Evolutionary conservation across 2,797 vertebrate genomes (phyloP).

Genomic region (Antennarius maculatus): DNA sequence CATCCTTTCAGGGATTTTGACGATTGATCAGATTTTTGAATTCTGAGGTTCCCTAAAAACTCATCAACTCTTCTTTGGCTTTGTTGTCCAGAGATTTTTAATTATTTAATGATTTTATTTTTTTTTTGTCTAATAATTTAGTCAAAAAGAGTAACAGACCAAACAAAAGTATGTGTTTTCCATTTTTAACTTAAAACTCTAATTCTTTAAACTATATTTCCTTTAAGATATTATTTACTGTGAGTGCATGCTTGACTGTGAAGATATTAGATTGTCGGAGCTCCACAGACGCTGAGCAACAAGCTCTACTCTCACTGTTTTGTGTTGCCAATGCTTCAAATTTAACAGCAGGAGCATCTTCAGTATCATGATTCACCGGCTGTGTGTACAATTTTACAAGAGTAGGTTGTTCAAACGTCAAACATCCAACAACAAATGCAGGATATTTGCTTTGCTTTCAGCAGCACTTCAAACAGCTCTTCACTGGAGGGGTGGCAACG

Average conservation of each 20-base stretch:
- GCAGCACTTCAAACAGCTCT: conserved; percentile 18
- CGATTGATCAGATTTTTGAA: too few species aligned
- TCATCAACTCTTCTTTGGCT: too few species aligned
- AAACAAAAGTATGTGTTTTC: too few species aligned
- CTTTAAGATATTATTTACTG: neutral
- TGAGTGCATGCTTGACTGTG: neutral
- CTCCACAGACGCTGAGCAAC: neutral
- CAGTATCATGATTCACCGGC: conserved; percentile 7
- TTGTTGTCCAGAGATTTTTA: too few species aligned
- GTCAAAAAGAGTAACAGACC: too few species aligned
- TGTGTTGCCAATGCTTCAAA: conserved; percentile 21
- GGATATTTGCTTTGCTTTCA: conserved; percentile 11
- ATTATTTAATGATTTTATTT: too few species aligned
- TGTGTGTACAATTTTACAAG: conserved; percentile 4
- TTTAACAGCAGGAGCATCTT: neutral
- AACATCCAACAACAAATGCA: conserved; percentile 7
- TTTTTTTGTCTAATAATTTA: too few species aligned
- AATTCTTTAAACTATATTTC: too few species aligned
- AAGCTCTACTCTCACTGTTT: neutral
- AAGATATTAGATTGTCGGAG: conserved; percentile 7
- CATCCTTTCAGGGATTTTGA: too few species aligned
- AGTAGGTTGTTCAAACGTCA: conserved; percentile 11
- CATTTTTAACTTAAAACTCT: too few species aligned
- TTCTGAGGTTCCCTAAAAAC: too few species aligned
- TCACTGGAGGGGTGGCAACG: neutral